Conservation (phyloP, 2,888 invertebrate genomes). For the Baccha elongata region DNA sequence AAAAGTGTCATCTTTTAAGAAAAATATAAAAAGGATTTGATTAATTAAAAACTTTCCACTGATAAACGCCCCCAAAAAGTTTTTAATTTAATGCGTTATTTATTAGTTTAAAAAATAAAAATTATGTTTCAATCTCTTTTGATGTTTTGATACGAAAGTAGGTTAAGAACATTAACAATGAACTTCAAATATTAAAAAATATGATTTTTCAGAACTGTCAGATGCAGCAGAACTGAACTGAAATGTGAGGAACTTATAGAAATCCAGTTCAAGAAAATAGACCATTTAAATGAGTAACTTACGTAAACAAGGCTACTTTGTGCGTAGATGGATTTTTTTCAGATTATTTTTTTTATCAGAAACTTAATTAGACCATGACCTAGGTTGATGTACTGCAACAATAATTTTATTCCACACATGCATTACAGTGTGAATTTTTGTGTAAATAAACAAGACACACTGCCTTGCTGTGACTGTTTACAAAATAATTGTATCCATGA, state of each 20-base stretch:
- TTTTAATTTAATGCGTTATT: constrained; percentile 5
- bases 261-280: constrained; percentile 50
- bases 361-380: constrained; percentile 35
- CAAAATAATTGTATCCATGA: neutral
- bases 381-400: constrained; percentile 23
- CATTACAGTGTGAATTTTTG: constrained; percentile 4
- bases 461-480: neutral
- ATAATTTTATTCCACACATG: neutral
- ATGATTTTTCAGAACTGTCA: neutral
- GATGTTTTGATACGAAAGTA: constrained; percentile 16
- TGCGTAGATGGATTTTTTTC: constrained; percentile 42
- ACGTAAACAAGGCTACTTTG: constrained; percentile 41
- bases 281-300: constrained; percentile 40
- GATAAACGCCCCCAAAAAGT: neutral
- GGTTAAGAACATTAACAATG: constrained; percentile 54
- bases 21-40: constrained; percentile 37
- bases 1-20: neutral
- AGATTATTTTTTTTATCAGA: neutral
- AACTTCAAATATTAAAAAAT: constrained; percentile 50
- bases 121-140: constrained; percentile 1
- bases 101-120: neutral
- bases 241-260: constrained; percentile 48
- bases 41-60: constrained; percentile 30
- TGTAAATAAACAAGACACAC: neutral
- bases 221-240: constrained; percentile 12